Base-by-base conservation (phyloP, 2,888 invertebrate species). In the Mechanitis mazaeus region DNA sequence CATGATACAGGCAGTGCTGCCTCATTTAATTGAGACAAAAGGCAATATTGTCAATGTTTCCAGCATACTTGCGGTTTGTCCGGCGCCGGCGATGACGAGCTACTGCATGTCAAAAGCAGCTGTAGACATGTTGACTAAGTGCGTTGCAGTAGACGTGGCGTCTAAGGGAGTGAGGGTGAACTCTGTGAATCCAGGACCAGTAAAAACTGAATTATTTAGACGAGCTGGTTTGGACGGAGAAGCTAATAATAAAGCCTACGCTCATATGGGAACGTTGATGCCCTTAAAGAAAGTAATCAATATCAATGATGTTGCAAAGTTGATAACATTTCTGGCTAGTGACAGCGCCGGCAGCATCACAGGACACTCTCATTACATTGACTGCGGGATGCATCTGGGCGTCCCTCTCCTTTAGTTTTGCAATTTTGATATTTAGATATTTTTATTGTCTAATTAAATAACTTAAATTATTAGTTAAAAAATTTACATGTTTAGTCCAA, bases 61-160 rank as follows among this genome's bases (percentile, higher is more conserved):
- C 1, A 85, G 87, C 66, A 71, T 85, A 45, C 61, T 83, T 5
- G 78, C 84, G 11, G 74, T 68, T 2, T 78, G 76, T 60, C 78
- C 85, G 0, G 57, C 80, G 31, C 72, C 80, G 1, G 61, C 72
- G 12, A 76, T 83, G 76, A 74, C 76, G 33, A 75, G 83, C 0
- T 87, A 87, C 65, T 83, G 82, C 65, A 84, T 87, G 77, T 82
- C 85, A 0, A 87, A 87, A 72, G 84, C 86, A 1, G 85, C 83
- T 2, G 66, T 86, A 2, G 85, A 87, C 59, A 82, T 82, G 77
- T 80, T 85, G 4, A 85, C 84, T 1, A 85, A 84, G 69, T 85
- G 85, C 62, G 68, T 75, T 11, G 85, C 87, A n/a, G 61, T 84
- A 33, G 79, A 84, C 59, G 65, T 82, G 28, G 84, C 78, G 1